Conservation (phyloP, 2,797 vertebrate species). For the Syndactyla subalaris region DNA sequence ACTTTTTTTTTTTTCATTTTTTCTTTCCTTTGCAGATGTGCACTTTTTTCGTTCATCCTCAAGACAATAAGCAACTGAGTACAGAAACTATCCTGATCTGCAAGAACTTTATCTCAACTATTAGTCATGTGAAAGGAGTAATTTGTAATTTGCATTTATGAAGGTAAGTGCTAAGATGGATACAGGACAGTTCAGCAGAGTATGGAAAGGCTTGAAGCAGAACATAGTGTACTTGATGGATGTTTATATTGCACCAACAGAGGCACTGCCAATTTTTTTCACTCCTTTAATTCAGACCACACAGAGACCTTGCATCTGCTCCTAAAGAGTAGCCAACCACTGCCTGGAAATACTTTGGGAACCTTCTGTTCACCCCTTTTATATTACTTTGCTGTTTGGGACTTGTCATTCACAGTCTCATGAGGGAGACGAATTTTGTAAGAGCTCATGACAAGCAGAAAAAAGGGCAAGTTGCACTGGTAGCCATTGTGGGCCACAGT, state of each 20-base stretch:
- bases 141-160: not conserved
- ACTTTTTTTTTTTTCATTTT: not conserved
- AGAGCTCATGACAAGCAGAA: not conserved
- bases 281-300: not conserved
- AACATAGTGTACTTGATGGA: not conserved
- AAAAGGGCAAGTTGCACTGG: not conserved
- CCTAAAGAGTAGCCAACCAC: accelerated
- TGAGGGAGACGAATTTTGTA: not conserved
- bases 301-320: not conserved
- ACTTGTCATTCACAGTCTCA: not conserved
- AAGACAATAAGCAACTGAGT: not conserved
- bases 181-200: not conserved
- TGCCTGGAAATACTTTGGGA: not conserved
- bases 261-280: not conserved
- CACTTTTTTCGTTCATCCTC: not conserved
- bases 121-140: not conserved
- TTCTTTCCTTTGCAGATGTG: not conserved
- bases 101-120: not conserved
- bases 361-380: not conserved
- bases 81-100: not conserved
- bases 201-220: not conserved
- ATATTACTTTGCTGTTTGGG: not conserved
- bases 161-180: not conserved
- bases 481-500: not conserved
- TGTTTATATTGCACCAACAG: not conserved